phyloP scores from a whole-genome alignment of 2,113 vertebrate species.

The Carollia perspicillata region DNA sequence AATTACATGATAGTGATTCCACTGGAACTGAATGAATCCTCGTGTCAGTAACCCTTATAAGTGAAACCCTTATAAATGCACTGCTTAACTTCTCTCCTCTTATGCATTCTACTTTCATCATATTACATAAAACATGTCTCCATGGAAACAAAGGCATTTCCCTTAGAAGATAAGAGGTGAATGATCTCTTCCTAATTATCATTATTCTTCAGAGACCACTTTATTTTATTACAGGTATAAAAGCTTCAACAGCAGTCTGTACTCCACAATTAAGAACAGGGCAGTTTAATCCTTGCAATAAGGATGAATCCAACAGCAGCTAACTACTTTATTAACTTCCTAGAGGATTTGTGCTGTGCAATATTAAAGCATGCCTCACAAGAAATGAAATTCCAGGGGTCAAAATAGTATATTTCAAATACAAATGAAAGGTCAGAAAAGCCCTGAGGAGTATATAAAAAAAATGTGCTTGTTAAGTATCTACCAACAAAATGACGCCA shows the following conservation, averaged over 20 bases:
- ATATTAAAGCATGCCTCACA: background rate
- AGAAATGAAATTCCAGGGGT: background rate
- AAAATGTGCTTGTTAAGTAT: background rate
- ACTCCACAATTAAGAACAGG: background rate
- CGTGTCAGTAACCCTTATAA: background rate
- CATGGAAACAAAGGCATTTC: slow-evolving; percentile 24
- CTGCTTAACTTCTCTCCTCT: background rate
- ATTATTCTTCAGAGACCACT: slow-evolving; percentile 16
- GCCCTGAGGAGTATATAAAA: background rate
- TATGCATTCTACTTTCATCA: background rate
- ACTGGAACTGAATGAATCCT: background rate
- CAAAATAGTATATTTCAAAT: background rate
- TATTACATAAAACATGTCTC: background rate
- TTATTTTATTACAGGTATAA: slow-evolving; percentile 21
- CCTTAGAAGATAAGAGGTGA: background rate
- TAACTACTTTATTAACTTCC: slow-evolving; percentile 11
- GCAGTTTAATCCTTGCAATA: background rate
- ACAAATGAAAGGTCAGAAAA: background rate
- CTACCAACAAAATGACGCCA: background rate
- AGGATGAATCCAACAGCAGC: background rate
- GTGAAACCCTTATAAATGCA: background rate
- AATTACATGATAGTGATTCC: background rate
- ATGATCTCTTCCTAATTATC: background rate
- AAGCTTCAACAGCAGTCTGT: background rate
- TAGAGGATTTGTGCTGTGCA: background rate